Conservation (phyloP, 2,888 invertebrate species). For the Tenthredo notha region DNA sequence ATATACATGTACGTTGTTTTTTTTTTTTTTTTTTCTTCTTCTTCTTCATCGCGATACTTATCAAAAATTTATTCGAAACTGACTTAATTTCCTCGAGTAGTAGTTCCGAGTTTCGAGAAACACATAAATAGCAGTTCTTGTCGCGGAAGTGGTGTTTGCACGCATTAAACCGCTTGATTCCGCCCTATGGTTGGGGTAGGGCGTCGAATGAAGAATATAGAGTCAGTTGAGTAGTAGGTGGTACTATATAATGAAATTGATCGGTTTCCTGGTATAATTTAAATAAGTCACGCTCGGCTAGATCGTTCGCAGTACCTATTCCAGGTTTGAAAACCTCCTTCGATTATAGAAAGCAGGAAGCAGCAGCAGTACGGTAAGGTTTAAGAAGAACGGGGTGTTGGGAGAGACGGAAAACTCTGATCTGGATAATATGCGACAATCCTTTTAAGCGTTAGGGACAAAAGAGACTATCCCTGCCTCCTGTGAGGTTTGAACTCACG, state of each 20-base stretch:
- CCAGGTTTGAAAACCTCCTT: not conserved
- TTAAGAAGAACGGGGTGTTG: not conserved
- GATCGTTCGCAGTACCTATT: not conserved
- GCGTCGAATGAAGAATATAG: not conserved
- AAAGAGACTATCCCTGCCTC: slow-evolving; percentile 22
- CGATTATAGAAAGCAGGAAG: not conserved
- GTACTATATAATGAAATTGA: slow-evolving; percentile 26
- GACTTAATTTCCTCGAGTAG: not conserved
- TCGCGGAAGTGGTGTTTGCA: slow-evolving; percentile 6
- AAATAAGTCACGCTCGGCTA: slow-evolving; percentile 37
- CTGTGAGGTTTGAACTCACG: slow-evolving; percentile 46
- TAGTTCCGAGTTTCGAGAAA: not conserved
- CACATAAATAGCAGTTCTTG: not conserved
- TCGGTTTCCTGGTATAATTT: slow-evolving; percentile 43
- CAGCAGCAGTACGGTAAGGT: not conserved
- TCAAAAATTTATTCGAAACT: not conserved
- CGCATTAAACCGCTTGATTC: not conserved
- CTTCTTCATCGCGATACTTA: not conserved
- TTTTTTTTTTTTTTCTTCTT: too few relatives aligned
- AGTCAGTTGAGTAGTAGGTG: not conserved
- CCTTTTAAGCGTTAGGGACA: not conserved
- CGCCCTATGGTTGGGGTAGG: not conserved
- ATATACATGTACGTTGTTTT: not conserved
- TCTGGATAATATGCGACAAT: not conserved
- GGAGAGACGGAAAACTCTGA: not conserved